These are phyloP conservation scores for Atta texana DNA, from an alignment of 1,140 invertebrate genomes.

Conservation along the genomic window DNA sequence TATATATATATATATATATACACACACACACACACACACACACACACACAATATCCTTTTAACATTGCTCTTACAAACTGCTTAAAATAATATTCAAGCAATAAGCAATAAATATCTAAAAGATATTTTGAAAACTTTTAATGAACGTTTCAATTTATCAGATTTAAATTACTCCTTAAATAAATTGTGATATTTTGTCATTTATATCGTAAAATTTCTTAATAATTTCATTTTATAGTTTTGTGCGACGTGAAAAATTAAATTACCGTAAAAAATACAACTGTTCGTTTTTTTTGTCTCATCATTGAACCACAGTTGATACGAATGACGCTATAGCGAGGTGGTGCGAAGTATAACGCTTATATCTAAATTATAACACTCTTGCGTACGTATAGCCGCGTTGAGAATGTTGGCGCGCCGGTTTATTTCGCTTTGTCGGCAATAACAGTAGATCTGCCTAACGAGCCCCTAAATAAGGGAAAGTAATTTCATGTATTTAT, in stretches of 20 bases:
- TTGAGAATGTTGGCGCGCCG: slow-evolving; percentile 68
- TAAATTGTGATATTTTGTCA: neutral
- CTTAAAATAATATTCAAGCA: slow-evolving; percentile 8
- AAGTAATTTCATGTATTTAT: slow-evolving; percentile 87
- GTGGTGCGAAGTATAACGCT: slow-evolving; percentile 35
- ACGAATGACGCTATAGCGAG: neutral
- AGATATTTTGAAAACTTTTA: slow-evolving; percentile 9
- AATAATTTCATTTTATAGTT: slow-evolving; percentile 3
- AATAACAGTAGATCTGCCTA: slow-evolving; percentile 86
- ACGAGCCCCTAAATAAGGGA: slow-evolving; percentile 86
- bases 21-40: no score
- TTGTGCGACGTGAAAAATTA: neutral
- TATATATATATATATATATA: no score
- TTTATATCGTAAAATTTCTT: neutral
- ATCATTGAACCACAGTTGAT: slow-evolving; percentile 21
- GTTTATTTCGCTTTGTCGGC: slow-evolving; percentile 80
- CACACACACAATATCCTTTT: neutral
- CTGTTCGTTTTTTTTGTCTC: neutral
- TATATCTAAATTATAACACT: slow-evolving; percentile 62
- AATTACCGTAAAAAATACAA: neutral
- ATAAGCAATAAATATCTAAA: neutral
- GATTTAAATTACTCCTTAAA: slow-evolving; percentile 10
- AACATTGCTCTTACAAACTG: slow-evolving; percentile 1
- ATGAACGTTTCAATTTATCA: neutral
- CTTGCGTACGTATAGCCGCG: slow-evolving; percentile 66